Percentiles rank a stretch among this genome's conserved stretches.
phyloP scores from a whole-genome alignment of 1,140 invertebrate species.

The Ditylenchus dipsaci region DNA sequence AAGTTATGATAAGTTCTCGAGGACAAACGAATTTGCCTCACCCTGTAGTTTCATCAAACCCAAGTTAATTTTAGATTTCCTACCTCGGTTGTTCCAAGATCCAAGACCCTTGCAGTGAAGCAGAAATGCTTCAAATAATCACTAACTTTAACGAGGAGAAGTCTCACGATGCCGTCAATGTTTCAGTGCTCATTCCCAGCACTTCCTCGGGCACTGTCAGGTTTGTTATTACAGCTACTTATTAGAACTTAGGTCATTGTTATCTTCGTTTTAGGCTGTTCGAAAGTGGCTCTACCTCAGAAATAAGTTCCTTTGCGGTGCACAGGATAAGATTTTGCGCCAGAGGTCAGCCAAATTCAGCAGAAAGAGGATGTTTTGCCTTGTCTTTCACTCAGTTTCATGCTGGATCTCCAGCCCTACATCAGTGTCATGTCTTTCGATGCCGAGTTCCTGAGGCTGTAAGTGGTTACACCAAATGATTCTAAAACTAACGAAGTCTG shows the following conservation, averaged over 20 bases:
- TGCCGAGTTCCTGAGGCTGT: slow-evolving; percentile 96
- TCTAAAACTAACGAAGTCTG: slow-evolving; percentile 3
- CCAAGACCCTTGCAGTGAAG: slow-evolving; percentile 83
- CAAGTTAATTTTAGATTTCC: slow-evolving; percentile 71
- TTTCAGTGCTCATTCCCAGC: slow-evolving; percentile 81
- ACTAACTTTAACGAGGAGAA: slow-evolving; percentile 74
- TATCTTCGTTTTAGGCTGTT: slow-evolving; percentile 70
- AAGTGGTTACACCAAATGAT: slow-evolving; percentile 63
- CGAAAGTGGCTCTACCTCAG: slow-evolving; percentile 74
- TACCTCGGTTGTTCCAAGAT: slow-evolving; percentile 88
- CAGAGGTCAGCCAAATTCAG: slow-evolving; percentile 75
- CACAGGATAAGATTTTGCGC: slow-evolving; percentile 91
- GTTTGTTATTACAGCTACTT: slow-evolving; percentile 49
- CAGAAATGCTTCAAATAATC: slow-evolving; percentile 92
- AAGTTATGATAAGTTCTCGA: too few species aligned
- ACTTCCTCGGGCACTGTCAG: slow-evolving; percentile 71
- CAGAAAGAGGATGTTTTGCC: slow-evolving; percentile 85
- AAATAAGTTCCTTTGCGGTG: slow-evolving; percentile 83
- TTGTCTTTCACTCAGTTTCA: slow-evolving; percentile 84
- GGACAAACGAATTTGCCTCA: too few species aligned
- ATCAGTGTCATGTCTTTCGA: slow-evolving; percentile 85
- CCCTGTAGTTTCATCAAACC: not conserved
- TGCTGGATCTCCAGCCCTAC: slow-evolving; percentile 69
- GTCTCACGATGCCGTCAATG: slow-evolving; percentile 69
- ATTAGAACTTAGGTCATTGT: not conserved